Conservation (phyloP, 2,797 vertebrate species). For the Synanceia verrucosa region DNA sequence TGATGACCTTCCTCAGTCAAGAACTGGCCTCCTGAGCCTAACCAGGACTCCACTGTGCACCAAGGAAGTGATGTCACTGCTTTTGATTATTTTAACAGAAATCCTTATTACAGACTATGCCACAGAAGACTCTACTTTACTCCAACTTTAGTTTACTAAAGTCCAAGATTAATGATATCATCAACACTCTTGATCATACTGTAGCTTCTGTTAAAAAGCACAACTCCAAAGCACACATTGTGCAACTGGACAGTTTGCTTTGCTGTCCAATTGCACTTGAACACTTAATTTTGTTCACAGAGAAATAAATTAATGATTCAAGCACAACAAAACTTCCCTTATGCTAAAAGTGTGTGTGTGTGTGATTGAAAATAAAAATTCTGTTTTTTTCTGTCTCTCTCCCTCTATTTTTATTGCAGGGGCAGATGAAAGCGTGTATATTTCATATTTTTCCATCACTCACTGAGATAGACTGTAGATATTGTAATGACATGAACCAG, state of each 20-base stretch:
- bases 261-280: slow-evolving; percentile 21
- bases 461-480: background rate
- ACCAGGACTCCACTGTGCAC: background rate
- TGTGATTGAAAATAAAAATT: slow-evolving; percentile 58
- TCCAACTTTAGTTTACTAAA: no score
- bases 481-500: slow-evolving; percentile 18
- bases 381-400: slow-evolving; percentile 34
- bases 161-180: slow-evolving; percentile 47
- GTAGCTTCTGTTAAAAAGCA: slow-evolving; percentile 38
- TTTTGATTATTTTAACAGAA: background rate
- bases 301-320: slow-evolving; percentile 30
- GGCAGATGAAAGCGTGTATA: background rate
- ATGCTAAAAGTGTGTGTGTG: slow-evolving; percentile 18
- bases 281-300: slow-evolving; percentile 45
- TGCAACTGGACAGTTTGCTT: slow-evolving; percentile 6
- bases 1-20: background rate
- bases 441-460: background rate
- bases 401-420: background rate
- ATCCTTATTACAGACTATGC: background rate
- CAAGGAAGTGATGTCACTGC: background rate
- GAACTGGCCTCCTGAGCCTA: background rate
- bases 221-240: slow-evolving; percentile 41
- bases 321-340: slow-evolving; percentile 34
- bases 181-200: no score
- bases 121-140: slow-evolving; percentile 35